These are phyloP conservation scores for Tarsius wallacei DNA, from an alignment of 2,797 vertebrate species.

Conservation along the genomic window DNA sequence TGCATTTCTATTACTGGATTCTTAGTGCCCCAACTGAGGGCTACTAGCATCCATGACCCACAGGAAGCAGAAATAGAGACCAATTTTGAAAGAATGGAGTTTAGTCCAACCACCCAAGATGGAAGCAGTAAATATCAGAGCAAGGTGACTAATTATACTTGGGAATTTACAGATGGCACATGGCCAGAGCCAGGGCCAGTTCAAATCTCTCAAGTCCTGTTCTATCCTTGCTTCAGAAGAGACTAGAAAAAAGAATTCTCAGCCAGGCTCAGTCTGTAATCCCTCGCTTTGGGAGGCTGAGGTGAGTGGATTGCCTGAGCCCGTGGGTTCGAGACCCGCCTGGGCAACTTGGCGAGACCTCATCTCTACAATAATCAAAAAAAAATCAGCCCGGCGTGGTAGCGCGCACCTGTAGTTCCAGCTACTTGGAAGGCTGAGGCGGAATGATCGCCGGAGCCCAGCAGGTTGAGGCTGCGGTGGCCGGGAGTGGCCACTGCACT, in stretches of 20 bases:
- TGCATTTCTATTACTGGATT: conserved; percentile 37
- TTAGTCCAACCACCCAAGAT: conserved; percentile 31
- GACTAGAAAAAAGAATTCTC: background rate
- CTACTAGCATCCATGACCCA: conserved; percentile 2
- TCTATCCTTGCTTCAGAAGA: background rate
- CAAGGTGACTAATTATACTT: background rate
- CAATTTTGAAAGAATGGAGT: conserved; percentile 53
- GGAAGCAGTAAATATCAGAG: conserved; percentile 8
- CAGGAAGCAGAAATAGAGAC: conserved; percentile 39
- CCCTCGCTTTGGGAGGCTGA: too few relatives aligned
- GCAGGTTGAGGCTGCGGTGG: too few relatives aligned
- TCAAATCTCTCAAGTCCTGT: background rate
- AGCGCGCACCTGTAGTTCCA: too few relatives aligned
- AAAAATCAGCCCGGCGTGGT: too few relatives aligned
- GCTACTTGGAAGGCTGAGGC: too few relatives aligned
- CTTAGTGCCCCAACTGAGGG: background rate
- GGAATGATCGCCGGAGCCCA: too few relatives aligned
- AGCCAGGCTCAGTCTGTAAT: too few relatives aligned
- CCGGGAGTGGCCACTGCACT: too few relatives aligned
- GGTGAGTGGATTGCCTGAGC: too few relatives aligned
- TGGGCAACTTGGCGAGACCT: too few relatives aligned
- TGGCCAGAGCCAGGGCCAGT: background rate
- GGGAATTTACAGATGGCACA: background rate
- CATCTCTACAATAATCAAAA: too few relatives aligned
- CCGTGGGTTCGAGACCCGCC: too few relatives aligned